Evolutionary conservation across 2,888 invertebrate species (phyloP).

Genomic region (Lobophora halterata): DNA sequence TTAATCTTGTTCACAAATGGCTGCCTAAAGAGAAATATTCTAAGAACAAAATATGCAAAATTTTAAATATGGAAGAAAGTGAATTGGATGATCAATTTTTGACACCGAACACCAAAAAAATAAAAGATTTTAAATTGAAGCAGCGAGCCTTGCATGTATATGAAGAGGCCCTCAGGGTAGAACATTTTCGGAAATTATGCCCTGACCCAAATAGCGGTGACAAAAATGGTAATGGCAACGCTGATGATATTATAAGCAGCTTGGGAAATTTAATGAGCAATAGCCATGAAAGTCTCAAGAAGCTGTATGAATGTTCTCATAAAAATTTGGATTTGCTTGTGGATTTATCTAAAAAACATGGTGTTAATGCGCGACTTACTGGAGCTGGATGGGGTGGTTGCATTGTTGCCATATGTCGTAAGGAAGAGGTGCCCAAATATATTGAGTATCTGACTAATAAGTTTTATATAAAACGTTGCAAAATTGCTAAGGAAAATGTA

Average conservation of each 20-base stretch:
- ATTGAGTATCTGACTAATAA: slow-evolving; percentile 84
- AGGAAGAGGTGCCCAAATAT: slow-evolving; percentile 84
- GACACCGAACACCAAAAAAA: slow-evolving; percentile 80
- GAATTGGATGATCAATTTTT: slow-evolving; percentile 78
- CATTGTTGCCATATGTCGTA: slow-evolving; percentile 90
- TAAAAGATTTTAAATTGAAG: slow-evolving; percentile 88
- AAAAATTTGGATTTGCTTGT: slow-evolving; percentile 91
- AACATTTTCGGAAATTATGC: slow-evolving; percentile 86
- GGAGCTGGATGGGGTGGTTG: slow-evolving; percentile 99
- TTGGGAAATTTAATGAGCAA: slow-evolving; percentile 92
- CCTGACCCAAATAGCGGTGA: slow-evolving; percentile 43
- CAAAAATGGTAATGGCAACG: slow-evolving; percentile 31
- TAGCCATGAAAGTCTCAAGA: slow-evolving; percentile 92
- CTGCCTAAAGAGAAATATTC: slow-evolving; percentile 85
- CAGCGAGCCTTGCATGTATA: slow-evolving; percentile 95
- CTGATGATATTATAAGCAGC: slow-evolving; percentile 63
- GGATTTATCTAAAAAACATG: slow-evolving; percentile 83
- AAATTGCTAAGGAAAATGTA: slow-evolving; percentile 74
- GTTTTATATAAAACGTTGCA: slow-evolving; percentile 83
- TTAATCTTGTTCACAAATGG: slow-evolving; percentile 81
- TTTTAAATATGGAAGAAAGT: slow-evolving; percentile 80
- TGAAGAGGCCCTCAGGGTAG: slow-evolving; percentile 93
- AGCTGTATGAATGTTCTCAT: slow-evolving; percentile 96
- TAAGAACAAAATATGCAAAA: slow-evolving; percentile 83
- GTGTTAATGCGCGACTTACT: slow-evolving; percentile 94